Evolutionary conservation across 2,888 invertebrate species (phyloP), one percentile per base, ranked within the genome.

Genomic region (Bibio marci): DNA sequence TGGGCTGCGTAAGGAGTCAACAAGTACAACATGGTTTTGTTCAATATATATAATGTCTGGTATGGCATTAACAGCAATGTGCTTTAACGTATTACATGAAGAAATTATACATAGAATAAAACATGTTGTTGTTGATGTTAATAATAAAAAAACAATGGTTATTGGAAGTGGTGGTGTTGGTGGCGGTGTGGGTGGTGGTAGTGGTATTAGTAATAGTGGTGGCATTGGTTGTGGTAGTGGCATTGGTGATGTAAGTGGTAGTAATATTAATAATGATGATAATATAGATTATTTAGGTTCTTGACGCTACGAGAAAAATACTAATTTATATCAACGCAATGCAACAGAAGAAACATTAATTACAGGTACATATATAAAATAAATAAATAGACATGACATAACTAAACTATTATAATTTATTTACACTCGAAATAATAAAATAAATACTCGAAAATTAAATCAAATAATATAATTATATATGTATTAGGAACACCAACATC

Each of bases 21-120:
- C 70, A 55, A 39, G 34, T 12, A 82, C 83, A 26, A 68, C 86
- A 45, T 87, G 87, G 87, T 86, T 87, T 60, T 86, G 85, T 62
- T 86, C 86, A 22, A 74, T 78, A 41, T 87, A 87, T 57, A 86
- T 86, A 41, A 73, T 87, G 64, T 78, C 80, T 8, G 87, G 87
- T 5, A 76, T 87, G 71, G 86, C 86, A 2, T 63, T 87, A 48
- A 86, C 86, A 11, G 85, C 87, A 34, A 87, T 87, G 85, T 86
- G 85, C 56, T 87, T 86, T 61, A 86, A 85, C 56, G 85, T 87
- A 11, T 76, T 86, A 43, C 86, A 87, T 53, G 85, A 86, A 53
- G 86, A 86, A 61, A 82, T 87, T 47, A 80, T 85, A 30, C 82
- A 85, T 61, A 74, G 85, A 53, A 69, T 81, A 53, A 78, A 77